phyloP scores from a whole-genome alignment of 2,888 invertebrate species.

The Synergus laeviventris region DNA sequence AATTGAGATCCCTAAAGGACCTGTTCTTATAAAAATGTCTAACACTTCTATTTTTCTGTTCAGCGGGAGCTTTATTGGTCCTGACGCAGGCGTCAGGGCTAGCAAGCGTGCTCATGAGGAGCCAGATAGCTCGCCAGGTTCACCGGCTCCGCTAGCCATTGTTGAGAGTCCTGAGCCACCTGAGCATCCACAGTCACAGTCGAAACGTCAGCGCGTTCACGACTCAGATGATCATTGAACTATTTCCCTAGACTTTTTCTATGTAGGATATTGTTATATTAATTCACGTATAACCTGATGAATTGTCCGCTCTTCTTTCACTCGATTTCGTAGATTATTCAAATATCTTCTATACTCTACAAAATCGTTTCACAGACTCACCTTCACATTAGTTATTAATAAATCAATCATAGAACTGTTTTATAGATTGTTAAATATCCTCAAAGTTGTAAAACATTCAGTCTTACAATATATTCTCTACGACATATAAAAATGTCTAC shows the following conservation, averaged over 20 bases:
- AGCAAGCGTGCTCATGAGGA: conserved; percentile 72
- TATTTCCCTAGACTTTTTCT: conserved; percentile 63
- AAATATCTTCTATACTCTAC: not conserved
- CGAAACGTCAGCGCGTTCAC: conserved; percentile 73
- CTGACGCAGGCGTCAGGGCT: conserved; percentile 72
- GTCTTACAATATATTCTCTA: not conserved
- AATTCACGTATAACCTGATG: conserved; percentile 41
- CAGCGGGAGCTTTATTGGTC: conserved; percentile 73
- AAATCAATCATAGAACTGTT: not conserved
- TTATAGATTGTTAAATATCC: conserved; percentile 2
- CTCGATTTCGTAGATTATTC: not conserved
- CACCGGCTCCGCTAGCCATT: conserved; percentile 73
- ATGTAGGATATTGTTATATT: conserved; percentile 71
- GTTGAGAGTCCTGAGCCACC: conserved; percentile 74
- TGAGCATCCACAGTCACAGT: conserved; percentile 65
- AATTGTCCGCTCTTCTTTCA: conserved; percentile 22
- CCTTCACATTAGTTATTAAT: not conserved
- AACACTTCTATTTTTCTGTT: conserved; percentile 41
- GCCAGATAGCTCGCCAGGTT: conserved; percentile 74
- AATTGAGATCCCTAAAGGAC: too few relatives aligned
- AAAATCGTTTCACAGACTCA: not conserved
- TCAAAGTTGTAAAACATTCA: conserved; percentile 17
- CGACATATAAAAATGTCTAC: not conserved
- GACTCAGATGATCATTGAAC: conserved; percentile 74
- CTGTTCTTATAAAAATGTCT: not conserved